Evolutionary conservation across 2,797 vertebrate genomes (phyloP), one percentile per base, ranked within the genome.

Genomic region (Fistularia commersonii): DNA sequence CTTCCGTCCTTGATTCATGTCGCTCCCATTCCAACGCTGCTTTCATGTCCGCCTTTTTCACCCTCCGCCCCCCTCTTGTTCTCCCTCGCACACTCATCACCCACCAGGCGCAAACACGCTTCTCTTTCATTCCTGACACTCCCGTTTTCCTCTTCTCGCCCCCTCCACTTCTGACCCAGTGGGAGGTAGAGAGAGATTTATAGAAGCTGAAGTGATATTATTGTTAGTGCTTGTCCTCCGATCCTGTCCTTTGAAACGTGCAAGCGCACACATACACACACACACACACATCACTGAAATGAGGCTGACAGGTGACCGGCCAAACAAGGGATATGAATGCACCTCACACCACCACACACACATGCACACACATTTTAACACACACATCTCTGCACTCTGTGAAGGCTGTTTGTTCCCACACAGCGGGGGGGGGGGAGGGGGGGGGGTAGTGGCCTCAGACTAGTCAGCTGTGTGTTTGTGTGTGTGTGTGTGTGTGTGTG

Each of bases 121-220:
- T 69, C 68, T 41, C 76, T 78, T 81, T 82, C 66, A 76, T 72
- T 73, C 58, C 56, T 61, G 69, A 69, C 74, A 63, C 72, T 69
- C 72, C 68, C 34, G 59, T 69, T 75, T 70, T 81, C 57, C 51
- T 64, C 70, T 55, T 57, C 39, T 36, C 13, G 32, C 74, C 81
- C 70, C 68, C 67, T 54, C 65, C 57, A 46, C 66, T 71, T 65
- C 42, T 67, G 41, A 1, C 77, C 64, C 77, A 3, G 66, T 77
- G 79, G 81, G 81, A 80, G 82, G 82, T 52, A 59, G 65, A 69
- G 23, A 47, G 54, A 64, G 76, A 74, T 76, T 76, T 54, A 68
- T 53, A 35, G 54, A 68, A 73, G 61, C 65, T 72, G 67, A 76
- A 81, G 61, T 75, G 79, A 83, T 83, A 82, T 82, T 74, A 80